Evolutionary conservation across 2,797 vertebrate species (phyloP), one percentile per base, ranked within the genome.

Genomic region (Vultur gryphus): DNA sequence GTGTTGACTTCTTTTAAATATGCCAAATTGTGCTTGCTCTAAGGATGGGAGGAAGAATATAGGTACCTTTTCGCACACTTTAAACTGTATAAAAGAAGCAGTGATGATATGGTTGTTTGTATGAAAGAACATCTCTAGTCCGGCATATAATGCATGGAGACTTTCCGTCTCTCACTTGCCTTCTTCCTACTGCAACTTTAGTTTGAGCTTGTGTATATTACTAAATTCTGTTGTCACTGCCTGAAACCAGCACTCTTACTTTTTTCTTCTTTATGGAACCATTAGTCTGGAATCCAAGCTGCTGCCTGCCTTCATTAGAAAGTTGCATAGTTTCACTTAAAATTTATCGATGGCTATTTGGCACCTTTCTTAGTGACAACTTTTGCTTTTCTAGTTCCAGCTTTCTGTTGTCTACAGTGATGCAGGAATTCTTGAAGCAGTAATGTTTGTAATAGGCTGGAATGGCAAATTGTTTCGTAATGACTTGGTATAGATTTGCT

Each of bases 1-100:
- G 48, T 80, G 37, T 80, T 91, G 66, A n/a, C 37, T 89, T 91
- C 69, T 94, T 77, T 82, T 72, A 87, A 95, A 90, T 95, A 75
- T 87, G 66, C 75, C 75, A 85, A 93, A 65, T 65, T 85, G 37
- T 89, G 59, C 75, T 95, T 92, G 44, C 67, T 95, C 23, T 94
- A 61, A 95, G 81, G 71, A 90, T 95, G 78, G 75, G 51, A 89
- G 64, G 67, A 94, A 95, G 57, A 90, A 61, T 70, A n/a, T 73
- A 89, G 59, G 48, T 84, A 61, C 80, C 15, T 82, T 87, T 95
- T 58, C 55, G 35, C 23, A 81, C 28, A 46, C 70, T 83, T 18
- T 26, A 76, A 79, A n/a, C n/a, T 84, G 18, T 59, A 16, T 78
- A 33, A 7, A 66, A 90, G 62, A 84, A 87, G 4, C 70, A 65